Base-by-base conservation (phyloP, 2,888 invertebrate genomes). In the Macrosoma leucophasiata region DNA sequence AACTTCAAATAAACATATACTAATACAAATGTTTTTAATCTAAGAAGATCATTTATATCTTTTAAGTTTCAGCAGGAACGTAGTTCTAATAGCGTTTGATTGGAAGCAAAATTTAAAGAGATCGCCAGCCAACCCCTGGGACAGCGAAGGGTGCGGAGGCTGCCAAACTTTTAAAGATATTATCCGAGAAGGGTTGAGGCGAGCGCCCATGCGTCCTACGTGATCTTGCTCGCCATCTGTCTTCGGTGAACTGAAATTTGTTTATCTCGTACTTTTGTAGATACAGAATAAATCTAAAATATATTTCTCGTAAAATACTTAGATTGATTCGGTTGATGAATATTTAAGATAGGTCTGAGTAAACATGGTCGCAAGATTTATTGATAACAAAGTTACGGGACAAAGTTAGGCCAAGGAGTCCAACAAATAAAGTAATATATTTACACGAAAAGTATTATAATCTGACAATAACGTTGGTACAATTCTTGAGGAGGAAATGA, bases 81-180 rank as follows among this genome's bases (percentile, higher is more conserved):
- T 49, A 42, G 42, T 48, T 46, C 56, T 65, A 61, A 68, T 67
- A 66, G 61, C 55, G 62, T 74, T 76, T 75, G 79, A 78, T 78
- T 75, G 71, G 62, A 57, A 58, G 68, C 63, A 69, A 72, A 73
- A 76, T 71, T 74, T 67, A 66, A 63, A 67, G 62, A 68, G 70
- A 70, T 67, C 64, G 57, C 49, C 46, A 43, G 50, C 50, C 33
- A 48, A 43, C 58, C 64, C 62, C 23, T 38, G 64, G 62, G 62
- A 54, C n/a, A n/a, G n/a, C n/a, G n/a, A 37, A 55, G 55, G 52
- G 55, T 49, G 43, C 49, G 51, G 53, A 59, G 62, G 41, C 42
- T 41, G 50, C 44, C 50, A 64, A 84, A 85, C 81, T 85, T 84
- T 85, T 84, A 84, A 84, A 84, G 84, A 84, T 84, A 84, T 84